These are phyloP conservation scores for Agrilus planipennis DNA, from an alignment of 1,140 invertebrate genomes.

Conservation along the genomic window DNA sequence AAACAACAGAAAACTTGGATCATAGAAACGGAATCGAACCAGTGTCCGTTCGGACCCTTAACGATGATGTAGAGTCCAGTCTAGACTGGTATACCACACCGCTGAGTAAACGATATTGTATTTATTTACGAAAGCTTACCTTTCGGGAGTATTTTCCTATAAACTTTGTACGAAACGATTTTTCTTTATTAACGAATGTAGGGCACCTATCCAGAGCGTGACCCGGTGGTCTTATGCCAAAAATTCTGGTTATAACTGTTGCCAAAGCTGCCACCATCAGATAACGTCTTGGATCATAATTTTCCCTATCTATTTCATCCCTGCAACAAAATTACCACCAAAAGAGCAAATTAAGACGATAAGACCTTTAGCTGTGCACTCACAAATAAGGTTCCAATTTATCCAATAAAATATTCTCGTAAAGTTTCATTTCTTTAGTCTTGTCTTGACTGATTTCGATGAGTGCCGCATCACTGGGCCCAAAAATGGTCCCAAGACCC, in stretches of 20 bases:
- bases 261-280: slow-evolving; percentile 66
- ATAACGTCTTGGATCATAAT: slow-evolving; percentile 51
- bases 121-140: slow-evolving; percentile 27
- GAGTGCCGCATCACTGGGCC: slow-evolving; percentile 70
- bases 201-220: slow-evolving; percentile 53
- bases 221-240: slow-evolving; percentile 47
- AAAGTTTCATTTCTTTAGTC: slow-evolving; percentile 61
- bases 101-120: too few species aligned
- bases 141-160: slow-evolving; percentile 51
- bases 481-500: slow-evolving; percentile 82
- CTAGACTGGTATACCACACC: too few species aligned
- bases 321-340: slow-evolving; percentile 32
- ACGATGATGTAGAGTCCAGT: too few species aligned
- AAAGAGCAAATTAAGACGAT: too few species aligned
- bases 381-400: slow-evolving; percentile 60
- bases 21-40: too few species aligned
- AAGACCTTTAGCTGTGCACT: too few species aligned
- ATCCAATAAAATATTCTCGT: slow-evolving; percentile 56
- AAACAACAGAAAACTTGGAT: too few species aligned
- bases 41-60: too few species aligned
- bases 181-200: slow-evolving; percentile 75
- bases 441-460: slow-evolving; percentile 73
- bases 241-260: slow-evolving; percentile 64
- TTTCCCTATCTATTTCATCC: slow-evolving; percentile 60
- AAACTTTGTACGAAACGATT: slow-evolving; percentile 60